Percentiles rank a stretch among this genome's conserved stretches.
phyloP scores from a whole-genome alignment of 2,113 vertebrate genomes.

The Glaucomys volans region DNA sequence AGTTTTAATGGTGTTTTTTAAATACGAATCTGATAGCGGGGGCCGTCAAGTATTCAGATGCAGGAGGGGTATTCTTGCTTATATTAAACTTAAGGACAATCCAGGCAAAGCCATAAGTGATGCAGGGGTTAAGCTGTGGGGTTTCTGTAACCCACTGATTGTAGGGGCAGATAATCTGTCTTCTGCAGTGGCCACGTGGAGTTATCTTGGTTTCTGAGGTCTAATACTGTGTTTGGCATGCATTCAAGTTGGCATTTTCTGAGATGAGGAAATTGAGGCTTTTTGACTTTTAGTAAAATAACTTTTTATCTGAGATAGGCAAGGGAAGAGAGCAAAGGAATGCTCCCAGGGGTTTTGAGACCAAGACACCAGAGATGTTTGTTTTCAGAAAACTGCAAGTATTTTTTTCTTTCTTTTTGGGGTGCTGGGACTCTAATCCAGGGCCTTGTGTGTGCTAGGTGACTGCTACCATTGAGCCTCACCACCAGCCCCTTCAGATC shows the following conservation, averaged over 20 bases:
- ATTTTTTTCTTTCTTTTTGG: background rate
- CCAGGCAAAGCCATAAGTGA: background rate
- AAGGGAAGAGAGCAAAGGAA: background rate
- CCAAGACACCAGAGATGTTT: background rate
- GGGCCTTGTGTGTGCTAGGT: background rate
- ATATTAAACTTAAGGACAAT: background rate
- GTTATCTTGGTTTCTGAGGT: slow-evolving; percentile 48
- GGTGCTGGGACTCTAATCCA: background rate
- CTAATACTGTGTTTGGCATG: slow-evolving; percentile 27
- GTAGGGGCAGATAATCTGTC: background rate
- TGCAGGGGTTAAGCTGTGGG: background rate
- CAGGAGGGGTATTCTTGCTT: background rate
- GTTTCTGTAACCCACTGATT: background rate
- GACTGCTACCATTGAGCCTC: background rate
- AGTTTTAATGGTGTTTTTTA: background rate
- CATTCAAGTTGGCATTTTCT: slow-evolving; percentile 34
- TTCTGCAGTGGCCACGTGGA: background rate
- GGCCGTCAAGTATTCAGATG: background rate
- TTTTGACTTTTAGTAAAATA: slow-evolving; percentile 31
- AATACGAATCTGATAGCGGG: background rate
- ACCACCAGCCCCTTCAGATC: background rate
- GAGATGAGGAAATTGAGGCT: slow-evolving; percentile 58
- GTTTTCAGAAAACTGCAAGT: slow-evolving; percentile 38
- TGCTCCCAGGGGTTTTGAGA: background rate
- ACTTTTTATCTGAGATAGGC: background rate